Percentiles rank a stretch among this genome's conserved stretches.
These are phyloP conservation scores for Aproaerema taeniolella DNA, from an alignment of 2,888 invertebrate species.

Conservation along the genomic window DNA sequence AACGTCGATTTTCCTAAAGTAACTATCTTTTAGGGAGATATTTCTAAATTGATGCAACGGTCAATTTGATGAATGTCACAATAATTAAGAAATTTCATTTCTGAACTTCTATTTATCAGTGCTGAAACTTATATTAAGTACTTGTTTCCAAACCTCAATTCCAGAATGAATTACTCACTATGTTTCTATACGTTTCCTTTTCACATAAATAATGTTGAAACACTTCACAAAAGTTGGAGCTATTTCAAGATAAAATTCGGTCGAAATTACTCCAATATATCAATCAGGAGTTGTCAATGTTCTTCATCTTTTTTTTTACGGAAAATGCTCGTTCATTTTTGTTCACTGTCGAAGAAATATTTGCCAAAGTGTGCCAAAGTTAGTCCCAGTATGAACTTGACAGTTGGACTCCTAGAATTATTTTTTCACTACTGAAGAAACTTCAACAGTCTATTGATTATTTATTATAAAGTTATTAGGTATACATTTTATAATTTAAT, in stretches of 20 bases:
- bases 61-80: too few species aligned
- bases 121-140: too few species aligned
- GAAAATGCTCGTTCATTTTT: constrained; percentile 18
- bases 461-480: too few species aligned
- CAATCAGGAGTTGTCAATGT: constrained; percentile 30
- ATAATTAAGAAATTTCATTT: too few species aligned
- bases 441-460: neutral
- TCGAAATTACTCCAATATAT: constrained; percentile 26
- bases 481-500: too few species aligned
- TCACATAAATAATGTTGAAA: constrained; percentile 1
- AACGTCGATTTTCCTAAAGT: too few species aligned
- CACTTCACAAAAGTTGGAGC: constrained; percentile 11
- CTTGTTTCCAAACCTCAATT: too few species aligned
- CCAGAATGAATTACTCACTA: too few species aligned
- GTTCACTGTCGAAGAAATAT: neutral
- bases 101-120: too few species aligned
- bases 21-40: too few species aligned
- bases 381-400: neutral
- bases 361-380: constrained; percentile 2
- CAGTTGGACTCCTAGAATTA: neutral
- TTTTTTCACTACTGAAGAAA: neutral
- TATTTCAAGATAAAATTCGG: constrained; percentile 18
- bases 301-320: constrained; percentile 21
- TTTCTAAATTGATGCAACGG: too few species aligned
- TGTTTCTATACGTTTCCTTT: too few species aligned